A percentile compares a stretch with the other conserved stretches of the same genome.
Evolutionary conservation across 2,113 vertebrate species (phyloP).

Genomic region (Tyrannus savana): DNA sequence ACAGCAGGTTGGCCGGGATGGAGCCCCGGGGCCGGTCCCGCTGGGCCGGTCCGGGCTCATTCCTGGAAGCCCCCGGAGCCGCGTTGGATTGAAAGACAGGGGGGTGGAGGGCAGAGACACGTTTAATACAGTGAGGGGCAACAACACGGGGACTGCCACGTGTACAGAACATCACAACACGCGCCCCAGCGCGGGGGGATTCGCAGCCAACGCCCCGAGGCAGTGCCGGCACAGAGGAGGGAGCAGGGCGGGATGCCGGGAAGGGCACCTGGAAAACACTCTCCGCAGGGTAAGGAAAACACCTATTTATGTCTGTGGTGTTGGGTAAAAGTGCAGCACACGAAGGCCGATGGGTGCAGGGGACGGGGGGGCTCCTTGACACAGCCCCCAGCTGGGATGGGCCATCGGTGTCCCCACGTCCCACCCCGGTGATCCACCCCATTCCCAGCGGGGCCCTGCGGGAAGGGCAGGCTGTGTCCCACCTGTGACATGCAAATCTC

Average conservation of each 20-base stretch:
- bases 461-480: not conserved
- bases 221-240: not conserved
- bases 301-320: not conserved
- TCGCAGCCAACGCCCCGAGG: not conserved
- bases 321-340: not conserved
- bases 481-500: not conserved
- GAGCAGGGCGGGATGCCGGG: not conserved
- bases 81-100: not conserved
- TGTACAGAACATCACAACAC: not conserved
- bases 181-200: not conserved
- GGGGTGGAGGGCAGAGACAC: not conserved
- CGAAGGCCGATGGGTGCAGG: not conserved
- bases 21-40: not conserved
- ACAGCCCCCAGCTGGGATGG: not conserved
- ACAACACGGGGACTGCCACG: not conserved
- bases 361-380: not conserved
- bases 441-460: rapidly evolving
- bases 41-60: not conserved
- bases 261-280: not conserved
- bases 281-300: not conserved
- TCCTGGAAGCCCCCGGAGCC: not conserved
- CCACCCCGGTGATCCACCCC: not conserved
- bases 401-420: rapidly evolving
- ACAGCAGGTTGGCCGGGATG: not conserved
- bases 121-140: not conserved